Evolutionary conservation across 1,140 invertebrate species (phyloP).

Genomic region (Euschistus heros): DNA sequence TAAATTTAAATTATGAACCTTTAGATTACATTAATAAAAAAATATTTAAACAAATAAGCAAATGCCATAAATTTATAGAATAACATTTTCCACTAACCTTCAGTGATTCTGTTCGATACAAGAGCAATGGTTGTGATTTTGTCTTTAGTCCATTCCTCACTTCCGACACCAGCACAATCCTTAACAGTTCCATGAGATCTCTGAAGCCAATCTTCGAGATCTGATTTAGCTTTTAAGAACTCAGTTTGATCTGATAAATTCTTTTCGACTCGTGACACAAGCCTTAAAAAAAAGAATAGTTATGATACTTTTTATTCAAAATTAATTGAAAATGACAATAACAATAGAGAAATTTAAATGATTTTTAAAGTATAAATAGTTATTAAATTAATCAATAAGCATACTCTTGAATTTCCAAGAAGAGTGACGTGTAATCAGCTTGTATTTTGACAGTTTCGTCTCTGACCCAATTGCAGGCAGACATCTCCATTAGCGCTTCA

Average conservation of each 20-base stretch:
- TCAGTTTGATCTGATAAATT: conserved; percentile 80
- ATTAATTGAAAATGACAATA: too few relatives aligned
- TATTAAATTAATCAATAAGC: background rate
- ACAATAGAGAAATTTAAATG: too few relatives aligned
- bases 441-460: conserved; percentile 77
- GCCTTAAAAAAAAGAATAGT: conserved; percentile 32
- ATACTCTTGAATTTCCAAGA: conserved; percentile 13
- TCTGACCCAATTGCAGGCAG: conserved; percentile 66
- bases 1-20: background rate
- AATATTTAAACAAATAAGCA: background rate
- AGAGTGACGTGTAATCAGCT: conserved; percentile 60
- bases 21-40: background rate
- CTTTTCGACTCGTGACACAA: conserved; percentile 70
- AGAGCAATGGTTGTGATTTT: conserved; percentile 61
- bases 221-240: conserved; percentile 71
- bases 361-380: too few relatives aligned
- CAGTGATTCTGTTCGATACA: conserved; percentile 32
- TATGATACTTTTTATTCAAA: background rate
- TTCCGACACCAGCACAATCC: conserved; percentile 69
- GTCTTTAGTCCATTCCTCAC: conserved; percentile 63
- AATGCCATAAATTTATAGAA: background rate
- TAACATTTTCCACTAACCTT: conserved; percentile 27
- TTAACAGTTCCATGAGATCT: conserved; percentile 65
- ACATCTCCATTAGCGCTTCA: conserved; percentile 74
- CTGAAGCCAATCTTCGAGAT: conserved; percentile 69